Evolutionary conservation across 2,113 vertebrate genomes (phyloP).

Genomic region (Chamaea fasciata): DNA sequence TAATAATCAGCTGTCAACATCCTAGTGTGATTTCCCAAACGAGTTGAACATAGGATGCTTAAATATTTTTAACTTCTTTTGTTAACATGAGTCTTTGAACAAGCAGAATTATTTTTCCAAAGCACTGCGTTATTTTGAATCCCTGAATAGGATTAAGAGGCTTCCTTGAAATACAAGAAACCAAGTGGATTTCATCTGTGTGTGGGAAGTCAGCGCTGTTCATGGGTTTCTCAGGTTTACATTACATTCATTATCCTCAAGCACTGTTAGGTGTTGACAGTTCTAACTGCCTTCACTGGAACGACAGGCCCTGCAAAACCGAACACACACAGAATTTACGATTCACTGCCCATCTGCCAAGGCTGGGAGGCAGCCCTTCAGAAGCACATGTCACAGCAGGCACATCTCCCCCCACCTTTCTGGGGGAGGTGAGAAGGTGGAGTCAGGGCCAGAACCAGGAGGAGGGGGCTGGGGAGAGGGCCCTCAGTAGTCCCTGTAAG

Average conservation of each 20-base stretch:
- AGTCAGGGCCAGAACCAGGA: neutral
- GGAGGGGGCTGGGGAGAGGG: neutral
- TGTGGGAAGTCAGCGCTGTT: neutral
- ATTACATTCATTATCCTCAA: slow-evolving; percentile 33
- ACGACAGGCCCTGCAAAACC: neutral
- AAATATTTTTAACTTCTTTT: neutral
- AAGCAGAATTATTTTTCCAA: neutral
- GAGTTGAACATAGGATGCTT: neutral
- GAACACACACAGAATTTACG: neutral
- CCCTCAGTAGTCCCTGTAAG: neutral
- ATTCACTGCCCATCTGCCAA: slow-evolving; percentile 7
- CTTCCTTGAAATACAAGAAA: neutral
- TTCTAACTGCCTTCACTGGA: slow-evolving; percentile 40
- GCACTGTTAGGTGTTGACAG: slow-evolving; percentile 35
- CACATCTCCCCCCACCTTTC: neutral
- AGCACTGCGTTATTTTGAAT: neutral
- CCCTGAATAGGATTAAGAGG: neutral
- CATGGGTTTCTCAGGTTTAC: neutral
- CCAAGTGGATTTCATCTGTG: neutral
- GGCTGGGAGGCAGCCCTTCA: neutral
- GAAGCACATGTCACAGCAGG: rapidly evolving
- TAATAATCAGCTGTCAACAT: slow-evolving; percentile 4
- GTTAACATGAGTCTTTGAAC: neutral
- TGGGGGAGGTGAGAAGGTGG: neutral
- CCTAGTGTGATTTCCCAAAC: neutral